phyloP scores from a whole-genome alignment of 2,797 vertebrate genomes.

The Strix occidentalis region DNA sequence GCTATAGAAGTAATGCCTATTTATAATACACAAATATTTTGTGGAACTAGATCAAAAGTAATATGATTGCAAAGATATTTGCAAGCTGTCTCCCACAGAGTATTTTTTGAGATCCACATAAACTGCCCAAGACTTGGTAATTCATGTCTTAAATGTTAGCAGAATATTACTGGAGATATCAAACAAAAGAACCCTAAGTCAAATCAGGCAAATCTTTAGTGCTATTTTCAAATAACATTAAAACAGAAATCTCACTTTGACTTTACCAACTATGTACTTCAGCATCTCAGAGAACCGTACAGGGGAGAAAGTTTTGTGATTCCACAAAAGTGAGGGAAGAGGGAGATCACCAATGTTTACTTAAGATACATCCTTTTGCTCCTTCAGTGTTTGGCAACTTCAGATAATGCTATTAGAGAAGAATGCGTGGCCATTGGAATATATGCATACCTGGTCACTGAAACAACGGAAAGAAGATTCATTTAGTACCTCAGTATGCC shows the following conservation, averaged over 20 bases:
- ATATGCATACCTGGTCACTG: rapidly evolving
- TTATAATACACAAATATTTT: conserved; percentile 6
- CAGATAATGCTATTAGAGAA: not conserved
- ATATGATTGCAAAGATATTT: not conserved
- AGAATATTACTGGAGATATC: not conserved
- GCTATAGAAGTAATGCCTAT: not conserved
- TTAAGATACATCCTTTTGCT: not conserved
- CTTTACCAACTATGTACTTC: not conserved
- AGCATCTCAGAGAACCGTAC: not conserved
- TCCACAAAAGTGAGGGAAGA: not conserved
- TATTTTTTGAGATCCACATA: not conserved
- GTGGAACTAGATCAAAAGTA: not conserved
- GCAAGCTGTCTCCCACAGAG: not conserved
- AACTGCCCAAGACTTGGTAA: not conserved
- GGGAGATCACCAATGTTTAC: not conserved
- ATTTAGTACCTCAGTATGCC: not conserved
- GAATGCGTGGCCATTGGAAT: rapidly evolving
- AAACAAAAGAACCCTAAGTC: not conserved
- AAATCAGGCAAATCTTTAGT: not conserved
- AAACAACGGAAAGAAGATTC: not conserved
- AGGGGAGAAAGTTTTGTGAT: not conserved
- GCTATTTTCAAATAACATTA: not conserved
- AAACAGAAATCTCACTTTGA: not conserved
- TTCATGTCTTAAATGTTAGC: not conserved
- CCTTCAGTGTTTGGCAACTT: not conserved